phyloP scores from a whole-genome alignment of 2,888 invertebrate species.

The Athetis lepigone region DNA sequence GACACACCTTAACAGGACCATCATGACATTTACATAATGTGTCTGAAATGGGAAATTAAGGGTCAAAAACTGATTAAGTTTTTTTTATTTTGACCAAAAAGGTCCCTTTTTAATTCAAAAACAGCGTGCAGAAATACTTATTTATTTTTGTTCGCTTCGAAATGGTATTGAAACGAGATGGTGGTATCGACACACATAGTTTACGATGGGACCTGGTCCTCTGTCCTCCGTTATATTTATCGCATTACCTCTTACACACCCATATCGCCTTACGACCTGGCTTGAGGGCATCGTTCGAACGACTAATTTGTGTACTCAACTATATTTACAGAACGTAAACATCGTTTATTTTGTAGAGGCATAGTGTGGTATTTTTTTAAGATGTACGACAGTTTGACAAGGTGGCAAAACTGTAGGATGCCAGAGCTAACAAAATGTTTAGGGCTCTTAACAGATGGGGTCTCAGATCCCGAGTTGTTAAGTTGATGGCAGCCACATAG shows the following conservation, averaged over 20 bases:
- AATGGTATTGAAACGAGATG: conserved; percentile 34
- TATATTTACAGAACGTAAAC: conserved; percentile 24
- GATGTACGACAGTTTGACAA: no score
- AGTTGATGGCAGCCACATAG: no score
- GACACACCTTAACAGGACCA: no score
- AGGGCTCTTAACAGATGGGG: no score
- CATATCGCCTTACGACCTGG: conserved; percentile 25
- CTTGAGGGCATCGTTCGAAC: conserved; percentile 31
- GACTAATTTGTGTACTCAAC: conserved; percentile 40
- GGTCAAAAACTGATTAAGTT: conserved; percentile 29
- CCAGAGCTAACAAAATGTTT: no score
- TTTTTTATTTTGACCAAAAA: conserved; percentile 1
- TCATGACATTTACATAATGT: no score
- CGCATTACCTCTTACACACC: conserved; percentile 13
- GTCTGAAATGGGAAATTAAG: conserved; percentile 9
- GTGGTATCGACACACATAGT: conserved; percentile 37
- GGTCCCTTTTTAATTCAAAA: conserved; percentile 10
- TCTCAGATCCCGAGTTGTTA: no score
- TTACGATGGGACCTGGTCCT: conserved; percentile 39
- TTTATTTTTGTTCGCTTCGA: conserved; percentile 36
- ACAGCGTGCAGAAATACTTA: conserved; percentile 16
- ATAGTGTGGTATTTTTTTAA: neutral
- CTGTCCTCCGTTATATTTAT: conserved; percentile 44
- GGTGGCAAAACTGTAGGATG: no score
- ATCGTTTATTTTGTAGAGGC: neutral